Evolutionary conservation across 2,888 invertebrate genomes (phyloP).

Genomic region (Archips xylosteana): DNA sequence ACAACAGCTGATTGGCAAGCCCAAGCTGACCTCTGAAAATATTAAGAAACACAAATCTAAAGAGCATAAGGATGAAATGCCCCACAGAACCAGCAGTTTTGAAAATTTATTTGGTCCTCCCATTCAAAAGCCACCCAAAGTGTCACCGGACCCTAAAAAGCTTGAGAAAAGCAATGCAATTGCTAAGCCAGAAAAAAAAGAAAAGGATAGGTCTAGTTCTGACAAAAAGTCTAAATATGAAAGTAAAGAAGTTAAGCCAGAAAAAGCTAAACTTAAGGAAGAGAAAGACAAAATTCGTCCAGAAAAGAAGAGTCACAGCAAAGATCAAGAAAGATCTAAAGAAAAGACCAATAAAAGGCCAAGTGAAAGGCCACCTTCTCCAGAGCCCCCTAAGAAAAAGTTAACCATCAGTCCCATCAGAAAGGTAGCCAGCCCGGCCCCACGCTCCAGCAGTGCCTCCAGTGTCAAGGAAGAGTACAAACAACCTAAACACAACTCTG

Average conservation of each 20-base stretch:
- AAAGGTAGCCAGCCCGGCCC: slow-evolving; percentile 68
- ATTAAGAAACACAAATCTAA: slow-evolving; percentile 87
- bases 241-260: slow-evolving; percentile 75
- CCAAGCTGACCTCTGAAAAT: slow-evolving; percentile 87
- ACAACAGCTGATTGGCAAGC: slow-evolving; percentile 88
- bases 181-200: slow-evolving; percentile 82
- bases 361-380: slow-evolving; percentile 73
- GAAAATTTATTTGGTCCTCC: slow-evolving; percentile 94
- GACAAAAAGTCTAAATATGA: slow-evolving; percentile 82
- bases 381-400: slow-evolving; percentile 73
- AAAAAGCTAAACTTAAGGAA: slow-evolving; percentile 78
- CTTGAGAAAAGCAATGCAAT: slow-evolving; percentile 64
- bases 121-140: slow-evolving; percentile 90
- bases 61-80: slow-evolving; percentile 83
- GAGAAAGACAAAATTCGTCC: slow-evolving; percentile 80
- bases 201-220: slow-evolving; percentile 81
- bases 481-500: slow-evolving; percentile 64
- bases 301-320: slow-evolving; percentile 83
- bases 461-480: slow-evolving; percentile 79
- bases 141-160: slow-evolving; percentile 88
- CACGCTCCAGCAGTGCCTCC: slow-evolving; percentile 74
- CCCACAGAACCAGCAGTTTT: slow-evolving; percentile 88
- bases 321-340: slow-evolving; percentile 84
- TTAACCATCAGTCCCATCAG: slow-evolving; percentile 67
- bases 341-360: slow-evolving; percentile 83